Base-by-base conservation (phyloP, 1,140 invertebrate genomes). In the Drosophila aff. region DNA sequence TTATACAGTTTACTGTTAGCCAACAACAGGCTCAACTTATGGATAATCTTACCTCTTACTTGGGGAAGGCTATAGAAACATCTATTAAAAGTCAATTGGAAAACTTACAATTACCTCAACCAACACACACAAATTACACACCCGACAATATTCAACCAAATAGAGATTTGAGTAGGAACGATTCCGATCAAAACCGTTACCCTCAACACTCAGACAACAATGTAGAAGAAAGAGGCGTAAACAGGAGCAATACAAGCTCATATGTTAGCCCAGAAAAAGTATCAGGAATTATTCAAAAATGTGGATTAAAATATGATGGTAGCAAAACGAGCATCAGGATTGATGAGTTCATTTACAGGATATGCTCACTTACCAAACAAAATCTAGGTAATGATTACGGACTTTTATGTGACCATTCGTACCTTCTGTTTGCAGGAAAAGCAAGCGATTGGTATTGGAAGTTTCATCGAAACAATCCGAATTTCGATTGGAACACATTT, bases 301-400 rank as follows among this genome's bases (percentile, higher is more conserved):
- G 18, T 28, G 28, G 28, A 11, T 13, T 61, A n/a, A 61, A 36
- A 7, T 61, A 49, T 1, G 28, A 61, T 10, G 31, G 43, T 9
- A 21, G 18, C 4, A 47, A 49, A 21, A 36, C 59, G 13, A 23
- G 31, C 43, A 33, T 61, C 13, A n/a, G 18, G 15, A 33, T 61
- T 21, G 15, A 61, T 6, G 43, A 61, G 13, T 61, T 61, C 33
- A 16, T 61, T 21, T 61, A 47, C 21, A 21, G 28, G 11, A 11
- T 58, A 11, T 7, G 55, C 7, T 58, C 38, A n/a, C 38, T 11
- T 58, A 41, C 38, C 15, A 38, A 41, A 58, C 55, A 41, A 23
- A 58, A 18, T 18, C 10, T 28, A 11, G 2, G 11, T 11, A 43
- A 43, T 13, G 38, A 58, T 41, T 60, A 23, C 15, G 13, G 6